phyloP scores from a whole-genome alignment of 2,888 invertebrate genomes.

The Amaurobius ferox region DNA sequence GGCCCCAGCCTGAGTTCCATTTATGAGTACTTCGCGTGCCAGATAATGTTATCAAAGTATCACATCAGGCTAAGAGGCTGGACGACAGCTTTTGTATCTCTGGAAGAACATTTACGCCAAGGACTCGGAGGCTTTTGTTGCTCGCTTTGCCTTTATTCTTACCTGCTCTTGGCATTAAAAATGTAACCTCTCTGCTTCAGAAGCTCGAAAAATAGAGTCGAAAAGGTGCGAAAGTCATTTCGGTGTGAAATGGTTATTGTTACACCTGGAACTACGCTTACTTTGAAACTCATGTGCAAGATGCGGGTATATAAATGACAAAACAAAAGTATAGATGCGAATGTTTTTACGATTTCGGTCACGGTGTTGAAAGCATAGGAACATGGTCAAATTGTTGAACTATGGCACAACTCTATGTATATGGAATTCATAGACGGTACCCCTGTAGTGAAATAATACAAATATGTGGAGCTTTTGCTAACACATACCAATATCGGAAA shows the following conservation, averaged over 20 bases:
- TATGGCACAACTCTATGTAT: too few relatives aligned
- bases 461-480: too few relatives aligned
- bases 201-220: background rate
- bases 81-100: conserved; percentile 1
- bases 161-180: background rate
- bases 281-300: too few relatives aligned
- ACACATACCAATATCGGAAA: too few relatives aligned
- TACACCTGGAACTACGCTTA: background rate
- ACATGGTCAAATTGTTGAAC: too few relatives aligned
- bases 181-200: background rate
- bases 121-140: background rate
- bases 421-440: too few relatives aligned
- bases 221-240: background rate
- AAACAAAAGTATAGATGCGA: too few relatives aligned
- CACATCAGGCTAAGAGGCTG: background rate
- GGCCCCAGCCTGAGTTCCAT: conserved; percentile 4
- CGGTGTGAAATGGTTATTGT: background rate
- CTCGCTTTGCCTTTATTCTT: background rate
- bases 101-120: background rate
- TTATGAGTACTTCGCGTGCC: background rate
- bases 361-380: too few relatives aligned
- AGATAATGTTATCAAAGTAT: conserved; percentile 13
- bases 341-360: too few relatives aligned
- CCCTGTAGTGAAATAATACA: too few relatives aligned
- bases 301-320: too few relatives aligned